These are phyloP conservation scores for Euphonia xanthogaster DNA, from an alignment of 2,797 vertebrate genomes.

Conservation along the genomic window DNA sequence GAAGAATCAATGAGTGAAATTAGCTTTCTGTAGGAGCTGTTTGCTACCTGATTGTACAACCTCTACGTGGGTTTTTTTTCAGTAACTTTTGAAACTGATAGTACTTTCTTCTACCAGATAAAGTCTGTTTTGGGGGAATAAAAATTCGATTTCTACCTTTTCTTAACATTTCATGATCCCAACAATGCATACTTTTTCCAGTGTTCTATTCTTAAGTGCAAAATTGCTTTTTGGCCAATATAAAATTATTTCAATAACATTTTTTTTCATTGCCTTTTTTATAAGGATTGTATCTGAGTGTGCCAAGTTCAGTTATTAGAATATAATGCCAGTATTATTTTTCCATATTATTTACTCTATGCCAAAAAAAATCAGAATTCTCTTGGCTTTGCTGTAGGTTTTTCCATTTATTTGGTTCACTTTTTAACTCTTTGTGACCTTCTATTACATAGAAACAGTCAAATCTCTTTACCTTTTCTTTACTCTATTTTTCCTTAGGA, in stretches of 20 bases:
- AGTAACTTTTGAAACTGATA: not conserved
- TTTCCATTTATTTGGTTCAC: not conserved
- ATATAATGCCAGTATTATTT: not conserved
- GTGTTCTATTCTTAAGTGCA: not conserved
- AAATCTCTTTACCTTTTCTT: not conserved
- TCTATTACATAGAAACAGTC: not conserved
- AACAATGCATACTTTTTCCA: accelerated
- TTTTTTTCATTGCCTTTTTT: not conserved
- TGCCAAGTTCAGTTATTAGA: not conserved
- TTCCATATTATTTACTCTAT: not conserved
- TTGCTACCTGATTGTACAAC: not conserved
- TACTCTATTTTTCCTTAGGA: not conserved
- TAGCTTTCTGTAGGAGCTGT: not conserved
- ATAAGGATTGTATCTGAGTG: not conserved
- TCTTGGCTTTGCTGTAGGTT: accelerated
- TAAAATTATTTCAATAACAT: not conserved
- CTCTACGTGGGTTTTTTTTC: not conserved
- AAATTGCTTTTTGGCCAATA: not conserved
- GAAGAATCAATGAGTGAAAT: not conserved
- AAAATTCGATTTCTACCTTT: not conserved
- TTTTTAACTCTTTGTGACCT: not conserved
- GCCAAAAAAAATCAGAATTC: not conserved
- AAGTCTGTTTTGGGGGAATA: accelerated
- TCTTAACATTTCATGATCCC: not conserved
- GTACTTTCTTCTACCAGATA: not conserved